These are phyloP conservation scores for Scolopax rusticola DNA, from an alignment of 2,797 vertebrate genomes.

Conservation along the genomic window DNA sequence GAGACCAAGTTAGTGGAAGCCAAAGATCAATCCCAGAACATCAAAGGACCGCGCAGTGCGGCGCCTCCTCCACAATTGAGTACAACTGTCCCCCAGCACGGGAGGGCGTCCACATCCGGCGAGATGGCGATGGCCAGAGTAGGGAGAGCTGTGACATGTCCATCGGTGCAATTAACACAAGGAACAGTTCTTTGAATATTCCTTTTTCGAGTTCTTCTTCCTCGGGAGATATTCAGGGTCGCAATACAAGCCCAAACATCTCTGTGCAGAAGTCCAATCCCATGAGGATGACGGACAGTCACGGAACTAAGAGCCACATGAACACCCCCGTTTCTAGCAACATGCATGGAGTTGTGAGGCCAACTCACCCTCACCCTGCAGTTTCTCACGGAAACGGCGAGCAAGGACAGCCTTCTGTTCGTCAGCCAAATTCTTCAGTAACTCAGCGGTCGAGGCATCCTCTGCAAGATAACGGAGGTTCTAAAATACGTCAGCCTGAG, in stretches of 20 bases:
- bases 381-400: constrained; percentile 90
- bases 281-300: constrained; percentile 88
- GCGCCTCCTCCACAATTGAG: constrained; percentile 89
- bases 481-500: constrained; percentile 91
- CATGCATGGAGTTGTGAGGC: constrained; percentile 89
- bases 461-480: constrained; percentile 82
- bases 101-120: constrained; percentile 80
- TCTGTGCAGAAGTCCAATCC: constrained; percentile 90
- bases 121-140: constrained; percentile 80
- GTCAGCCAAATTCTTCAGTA: constrained; percentile 85
- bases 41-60: constrained; percentile 90
- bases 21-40: constrained; percentile 86
- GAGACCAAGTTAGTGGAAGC: constrained; percentile 87
- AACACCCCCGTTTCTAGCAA: constrained; percentile 90
- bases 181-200: constrained; percentile 82
- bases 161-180: constrained; percentile 79
- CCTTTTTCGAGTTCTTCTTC: constrained; percentile 86
- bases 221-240: constrained; percentile 90
- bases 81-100: constrained; percentile 88
- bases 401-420: constrained; percentile 86
- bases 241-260: constrained; percentile 92
- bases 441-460: constrained; percentile 92
- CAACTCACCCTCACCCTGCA: constrained; percentile 87
- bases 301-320: constrained; percentile 92
- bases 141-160: constrained; percentile 85